These are phyloP conservation scores for Calonectris borealis DNA, from an alignment of 2,113 vertebrate genomes.

Conservation along the genomic window DNA sequence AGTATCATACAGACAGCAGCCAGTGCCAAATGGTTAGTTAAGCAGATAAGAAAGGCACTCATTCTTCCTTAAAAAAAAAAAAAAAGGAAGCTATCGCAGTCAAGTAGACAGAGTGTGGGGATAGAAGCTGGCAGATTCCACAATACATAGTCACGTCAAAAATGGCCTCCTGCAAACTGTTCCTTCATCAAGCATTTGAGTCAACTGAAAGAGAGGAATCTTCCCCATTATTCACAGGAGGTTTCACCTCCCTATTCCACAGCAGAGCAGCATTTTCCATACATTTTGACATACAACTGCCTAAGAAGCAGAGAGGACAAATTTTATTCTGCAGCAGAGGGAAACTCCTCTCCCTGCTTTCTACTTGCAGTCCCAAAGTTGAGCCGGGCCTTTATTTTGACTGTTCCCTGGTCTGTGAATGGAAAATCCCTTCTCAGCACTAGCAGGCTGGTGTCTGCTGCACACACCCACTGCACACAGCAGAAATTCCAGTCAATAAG, in stretches of 20 bases:
- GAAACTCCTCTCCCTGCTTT: constrained; percentile 19
- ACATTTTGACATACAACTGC: not conserved
- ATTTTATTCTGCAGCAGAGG: not conserved
- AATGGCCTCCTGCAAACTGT: constrained; percentile 67
- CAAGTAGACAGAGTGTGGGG: constrained; percentile 38
- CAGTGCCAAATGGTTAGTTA: constrained; percentile 44
- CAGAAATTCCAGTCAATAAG: constrained; percentile 73
- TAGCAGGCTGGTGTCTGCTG: constrained; percentile 62
- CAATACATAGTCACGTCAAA: constrained; percentile 59
- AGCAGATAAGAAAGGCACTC: constrained; percentile 47
- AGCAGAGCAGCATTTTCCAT: not conserved
- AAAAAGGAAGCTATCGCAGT: constrained; percentile 38
- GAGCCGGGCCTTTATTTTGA: constrained; percentile 64
- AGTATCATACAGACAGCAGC: not conserved
- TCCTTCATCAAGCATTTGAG: constrained; percentile 23
- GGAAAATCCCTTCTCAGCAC: constrained; percentile 70
- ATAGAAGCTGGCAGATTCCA: constrained; percentile 60
- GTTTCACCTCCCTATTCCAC: not conserved
- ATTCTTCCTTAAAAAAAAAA: constrained; percentile 26
- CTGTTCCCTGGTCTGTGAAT: constrained; percentile 64
- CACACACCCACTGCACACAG: constrained; percentile 72
- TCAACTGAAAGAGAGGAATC: not conserved
- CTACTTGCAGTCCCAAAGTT: constrained; percentile 45
- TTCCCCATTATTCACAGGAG: not conserved
- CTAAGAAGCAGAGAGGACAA: not conserved